Evolutionary conservation across 1,140 invertebrate genomes (phyloP).

Genomic region (Ceratosolen solmsi): DNA sequence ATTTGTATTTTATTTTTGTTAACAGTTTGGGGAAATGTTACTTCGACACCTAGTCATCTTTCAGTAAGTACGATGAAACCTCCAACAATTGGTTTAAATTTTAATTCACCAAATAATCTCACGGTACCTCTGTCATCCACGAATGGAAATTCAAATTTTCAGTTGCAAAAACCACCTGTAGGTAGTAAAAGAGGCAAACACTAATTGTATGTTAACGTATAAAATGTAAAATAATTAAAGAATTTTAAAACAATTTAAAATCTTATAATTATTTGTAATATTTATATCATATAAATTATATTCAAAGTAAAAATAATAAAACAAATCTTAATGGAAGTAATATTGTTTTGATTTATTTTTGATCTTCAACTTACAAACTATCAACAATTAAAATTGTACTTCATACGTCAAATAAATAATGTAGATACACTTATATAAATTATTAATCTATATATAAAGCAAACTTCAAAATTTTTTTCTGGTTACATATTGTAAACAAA

Average conservation of each 20-base stretch:
- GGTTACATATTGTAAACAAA: too few relatives aligned
- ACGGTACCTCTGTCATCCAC: constrained; percentile 66
- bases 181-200: constrained; percentile 83
- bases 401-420: too few relatives aligned
- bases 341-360: too few relatives aligned
- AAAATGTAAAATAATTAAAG: constrained; percentile 40
- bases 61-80: constrained; percentile 73
- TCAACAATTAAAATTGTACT: too few relatives aligned
- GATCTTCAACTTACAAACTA: too few relatives aligned
- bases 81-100: constrained; percentile 71
- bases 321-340: too few relatives aligned
- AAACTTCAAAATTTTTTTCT: too few relatives aligned
- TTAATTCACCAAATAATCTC: constrained; percentile 68
- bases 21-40: constrained; percentile 67
- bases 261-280: constrained; percentile 13
- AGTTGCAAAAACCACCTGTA: constrained; percentile 81
- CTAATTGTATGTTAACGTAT: constrained; percentile 60
- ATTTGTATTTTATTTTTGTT: constrained; percentile 52
- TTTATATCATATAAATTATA: constrained; percentile 23
- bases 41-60: constrained; percentile 67
- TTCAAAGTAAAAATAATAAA: not conserved
- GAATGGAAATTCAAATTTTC: constrained; percentile 74
- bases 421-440: too few relatives aligned
- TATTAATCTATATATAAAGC: too few relatives aligned
- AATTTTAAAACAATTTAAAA: not conserved